Evolutionary conservation across 2,113 vertebrate genomes (phyloP).

Genomic region (Herpetotheres cachinnans): DNA sequence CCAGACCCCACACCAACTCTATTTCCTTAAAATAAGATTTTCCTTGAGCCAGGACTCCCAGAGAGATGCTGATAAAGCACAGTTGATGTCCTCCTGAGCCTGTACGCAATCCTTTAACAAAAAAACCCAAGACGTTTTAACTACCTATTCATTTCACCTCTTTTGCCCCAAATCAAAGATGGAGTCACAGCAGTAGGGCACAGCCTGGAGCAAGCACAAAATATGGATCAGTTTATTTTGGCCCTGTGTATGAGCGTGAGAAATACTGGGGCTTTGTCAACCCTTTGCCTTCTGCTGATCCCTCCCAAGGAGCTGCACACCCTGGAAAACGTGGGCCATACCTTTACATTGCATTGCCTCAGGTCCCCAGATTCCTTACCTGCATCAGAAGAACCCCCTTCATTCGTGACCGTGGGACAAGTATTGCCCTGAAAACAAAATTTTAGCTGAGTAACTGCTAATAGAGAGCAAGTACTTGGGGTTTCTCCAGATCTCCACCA

Average conservation of each 20-base stretch:
- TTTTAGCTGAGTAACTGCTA: neutral
- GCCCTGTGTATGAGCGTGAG: neutral
- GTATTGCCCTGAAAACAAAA: neutral
- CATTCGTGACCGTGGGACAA: no score
- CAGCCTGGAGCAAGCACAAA: neutral
- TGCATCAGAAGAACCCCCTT: neutral
- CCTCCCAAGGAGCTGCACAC: neutral
- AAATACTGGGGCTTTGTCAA: neutral
- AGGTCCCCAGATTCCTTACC: neutral
- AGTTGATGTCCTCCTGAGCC: neutral
- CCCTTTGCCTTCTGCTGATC: neutral
- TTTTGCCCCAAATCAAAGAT: neutral
- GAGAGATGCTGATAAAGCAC: neutral
- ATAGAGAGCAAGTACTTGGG: neutral
- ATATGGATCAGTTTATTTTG: neutral
- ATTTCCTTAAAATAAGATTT: neutral
- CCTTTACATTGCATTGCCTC: neutral
- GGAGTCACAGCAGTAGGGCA: neutral
- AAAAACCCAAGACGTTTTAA: neutral
- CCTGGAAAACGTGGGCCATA: accelerated
- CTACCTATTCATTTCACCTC: neutral
- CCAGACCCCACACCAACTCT: neutral
- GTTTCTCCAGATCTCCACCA: neutral
- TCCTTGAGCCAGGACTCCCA: neutral
- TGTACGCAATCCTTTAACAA: neutral